Conservation (phyloP, 2,888 invertebrate species). For the Cinara cedri region DNA sequence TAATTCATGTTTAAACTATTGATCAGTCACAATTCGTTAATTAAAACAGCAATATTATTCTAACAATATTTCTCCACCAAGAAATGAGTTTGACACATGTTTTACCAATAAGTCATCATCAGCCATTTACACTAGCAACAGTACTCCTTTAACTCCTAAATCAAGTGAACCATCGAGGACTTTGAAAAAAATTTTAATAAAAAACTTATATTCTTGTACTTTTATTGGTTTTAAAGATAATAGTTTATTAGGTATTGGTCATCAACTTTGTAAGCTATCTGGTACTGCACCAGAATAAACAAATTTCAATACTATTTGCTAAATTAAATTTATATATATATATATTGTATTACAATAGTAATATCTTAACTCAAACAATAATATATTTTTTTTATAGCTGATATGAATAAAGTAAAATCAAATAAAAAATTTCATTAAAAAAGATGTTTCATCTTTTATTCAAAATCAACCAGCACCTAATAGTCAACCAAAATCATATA, state of each 20-base stretch:
- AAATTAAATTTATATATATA: no score
- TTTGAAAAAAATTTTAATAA: neutral
- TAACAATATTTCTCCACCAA: slow-evolving; percentile 1
- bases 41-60: neutral
- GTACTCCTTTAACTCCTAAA: neutral
- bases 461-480: neutral
- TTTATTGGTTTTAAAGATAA: neutral
- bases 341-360: neutral
- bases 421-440: neutral
- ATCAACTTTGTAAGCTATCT: slow-evolving; percentile 1
- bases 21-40: neutral
- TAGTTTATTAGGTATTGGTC: neutral
- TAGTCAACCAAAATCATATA: neutral
- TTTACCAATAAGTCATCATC: neutral
- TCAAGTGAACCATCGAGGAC: neutral
- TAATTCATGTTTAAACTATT: neutral
- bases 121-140: neutral
- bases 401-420: neutral
- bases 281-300: neutral
- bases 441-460: neutral
- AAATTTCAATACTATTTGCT: neutral
- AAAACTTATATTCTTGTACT: neutral
- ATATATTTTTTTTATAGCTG: neutral
- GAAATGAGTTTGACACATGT: neutral
- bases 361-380: neutral